Evolutionary conservation across 2,113 vertebrate species (phyloP).

Genomic region (Epinephelus fuscoguttatus): DNA sequence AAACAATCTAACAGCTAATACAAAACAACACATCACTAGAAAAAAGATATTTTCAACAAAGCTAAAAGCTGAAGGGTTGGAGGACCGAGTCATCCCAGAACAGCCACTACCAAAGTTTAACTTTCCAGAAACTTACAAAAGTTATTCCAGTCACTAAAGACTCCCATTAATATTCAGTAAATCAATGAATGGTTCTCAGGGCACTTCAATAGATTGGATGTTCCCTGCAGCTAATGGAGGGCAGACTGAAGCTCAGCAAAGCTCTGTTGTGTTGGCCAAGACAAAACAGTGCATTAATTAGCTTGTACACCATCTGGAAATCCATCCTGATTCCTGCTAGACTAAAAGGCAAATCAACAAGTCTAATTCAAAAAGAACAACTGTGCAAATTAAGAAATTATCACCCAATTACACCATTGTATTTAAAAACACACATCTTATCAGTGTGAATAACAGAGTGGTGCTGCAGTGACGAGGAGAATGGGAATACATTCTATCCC

Average conservation of each 20-base stretch:
- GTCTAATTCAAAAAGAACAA: not conserved
- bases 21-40: not conserved
- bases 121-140: not conserved
- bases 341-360: not conserved
- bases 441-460: not conserved
- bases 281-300: conserved; percentile 25
- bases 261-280: not conserved
- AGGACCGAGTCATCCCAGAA: not conserved
- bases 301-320: not conserved
- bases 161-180: not conserved
- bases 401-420: not conserved
- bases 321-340: not conserved
- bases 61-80: not conserved
- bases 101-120: not conserved
- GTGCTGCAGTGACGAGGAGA: not conserved
- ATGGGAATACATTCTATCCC: not conserved
- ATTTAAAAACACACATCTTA: not conserved
- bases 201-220: conserved; percentile 20
- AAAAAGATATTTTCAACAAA: not conserved
- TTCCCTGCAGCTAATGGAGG: conserved; percentile 23
- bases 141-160: not conserved
- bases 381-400: not conserved
- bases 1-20: not conserved
- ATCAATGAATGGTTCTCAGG: conserved; percentile 30
- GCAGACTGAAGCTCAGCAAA: conserved; percentile 17